Evolutionary conservation across 2,888 invertebrate species (phyloP), one percentile per base, ranked within the genome.

Genomic region (Andricus quercusramuli): DNA sequence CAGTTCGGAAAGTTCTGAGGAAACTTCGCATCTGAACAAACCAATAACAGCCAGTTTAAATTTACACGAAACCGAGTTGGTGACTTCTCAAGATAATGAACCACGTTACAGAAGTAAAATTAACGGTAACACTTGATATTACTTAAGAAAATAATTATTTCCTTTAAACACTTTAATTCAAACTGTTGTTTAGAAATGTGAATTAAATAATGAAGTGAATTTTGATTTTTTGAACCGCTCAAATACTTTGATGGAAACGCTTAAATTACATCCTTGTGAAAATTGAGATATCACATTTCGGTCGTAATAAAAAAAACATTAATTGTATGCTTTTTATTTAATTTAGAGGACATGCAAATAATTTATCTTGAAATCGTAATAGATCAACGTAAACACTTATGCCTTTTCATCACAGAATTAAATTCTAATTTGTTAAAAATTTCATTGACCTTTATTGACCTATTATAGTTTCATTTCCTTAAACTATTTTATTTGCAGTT

Each of bases 1-100:
- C 92, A 97, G 97, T 90, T 97, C 97, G 0, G 97, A 97, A 92
- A 97, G 97, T 84, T 97, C 97, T 87, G 96, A 97, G 90, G 96
- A 96, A 84, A 95, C 95, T 84, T 87, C 90, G 41, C 90, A 92
- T 80, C 84, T 91, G 51, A 88, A 86, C 78, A 91, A 91, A 81
- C 89, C 89, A 56, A 88, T 88, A 70, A 88, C 89, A 67, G 88
- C 90, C 32, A 88, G 83, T 79, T 85, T 88, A 77, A 90, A 90
- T 83, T 89, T 90, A 32, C 89, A 89, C 25, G 91, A 92, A 83
- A 85, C 88, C 56, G 91, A 91, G 83, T 80, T 88, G 76, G 86
- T 86, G 78, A 86, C 85, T 47, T 83, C 87, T 20, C 86, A 89
- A 77, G 88, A 89, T 44, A 85, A 86, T 82, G 90, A 87, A 67